These are phyloP conservation scores for Microhierax caerulescens DNA, from an alignment of 2,797 vertebrate species.

Conservation along the genomic window DNA sequence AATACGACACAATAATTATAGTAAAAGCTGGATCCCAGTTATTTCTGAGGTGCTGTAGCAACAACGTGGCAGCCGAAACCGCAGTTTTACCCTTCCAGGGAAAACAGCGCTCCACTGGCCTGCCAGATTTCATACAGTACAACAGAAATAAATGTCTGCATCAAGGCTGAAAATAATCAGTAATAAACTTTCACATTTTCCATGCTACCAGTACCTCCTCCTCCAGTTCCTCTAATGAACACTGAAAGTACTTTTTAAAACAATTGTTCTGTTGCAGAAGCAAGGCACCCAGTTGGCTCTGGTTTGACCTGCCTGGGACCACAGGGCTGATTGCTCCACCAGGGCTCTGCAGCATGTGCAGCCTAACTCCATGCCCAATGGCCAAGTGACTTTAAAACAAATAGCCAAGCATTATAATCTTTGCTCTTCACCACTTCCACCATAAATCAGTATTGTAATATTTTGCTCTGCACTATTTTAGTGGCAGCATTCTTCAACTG, in stretches of 20 bases:
- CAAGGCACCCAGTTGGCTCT: not conserved
- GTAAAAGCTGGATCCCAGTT: not conserved
- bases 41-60: not conserved
- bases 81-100: not conserved
- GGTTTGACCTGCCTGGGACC: not conserved
- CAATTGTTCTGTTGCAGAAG: not conserved
- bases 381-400: not conserved
- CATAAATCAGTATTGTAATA: rapidly evolving
- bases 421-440: not conserved
- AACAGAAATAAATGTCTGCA: not conserved
- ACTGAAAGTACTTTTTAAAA: not conserved
- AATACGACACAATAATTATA: not conserved
- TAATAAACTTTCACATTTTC: not conserved
- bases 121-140: not conserved
- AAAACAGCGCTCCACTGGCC: not conserved
- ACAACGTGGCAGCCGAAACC: not conserved
- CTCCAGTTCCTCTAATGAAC: not conserved
- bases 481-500: not conserved
- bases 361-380: not conserved
- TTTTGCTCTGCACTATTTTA: not conserved
- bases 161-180: not conserved
- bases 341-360: not conserved
- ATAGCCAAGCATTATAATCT: not conserved
- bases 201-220: rapidly evolving
- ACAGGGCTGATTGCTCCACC: not conserved